Conservation (phyloP, 2,888 invertebrate species). For the Tanypteryx hageni region DNA sequence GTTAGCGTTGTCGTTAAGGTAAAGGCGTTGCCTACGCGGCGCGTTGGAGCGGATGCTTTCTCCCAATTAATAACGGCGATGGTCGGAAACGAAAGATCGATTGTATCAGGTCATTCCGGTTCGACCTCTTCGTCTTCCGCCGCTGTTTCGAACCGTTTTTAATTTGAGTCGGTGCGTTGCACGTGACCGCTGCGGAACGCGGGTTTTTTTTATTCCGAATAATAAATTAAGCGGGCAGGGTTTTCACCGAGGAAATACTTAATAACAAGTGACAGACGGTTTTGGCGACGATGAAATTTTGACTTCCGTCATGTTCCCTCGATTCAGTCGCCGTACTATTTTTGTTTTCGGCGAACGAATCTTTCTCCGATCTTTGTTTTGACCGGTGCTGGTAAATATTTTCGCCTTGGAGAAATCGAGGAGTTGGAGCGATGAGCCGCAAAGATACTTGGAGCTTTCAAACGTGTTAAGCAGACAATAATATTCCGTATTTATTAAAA, state of each 20-base stretch:
- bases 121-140: not conserved
- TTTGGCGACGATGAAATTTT: not conserved
- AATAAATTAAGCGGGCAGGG: not conserved
- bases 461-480: no score
- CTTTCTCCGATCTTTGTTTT: not conserved
- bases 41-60: slow-evolving; percentile 1
- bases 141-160: not conserved
- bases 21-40: slow-evolving; percentile 6
- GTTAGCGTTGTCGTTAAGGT: not conserved
- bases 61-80: slow-evolving; percentile 43
- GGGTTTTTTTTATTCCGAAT: not conserved
- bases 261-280: not conserved
- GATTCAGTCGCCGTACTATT: not conserved
- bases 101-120: slow-evolving; percentile 45
- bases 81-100: not conserved
- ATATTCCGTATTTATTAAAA: no score
- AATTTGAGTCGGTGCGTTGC: not conserved
- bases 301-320: not conserved
- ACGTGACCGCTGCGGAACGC: not conserved
- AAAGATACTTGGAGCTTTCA: no score
- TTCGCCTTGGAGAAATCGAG: not conserved
- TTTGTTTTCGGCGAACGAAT: not conserved
- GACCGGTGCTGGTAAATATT: not conserved
- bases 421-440: not conserved
- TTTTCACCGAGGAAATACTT: slow-evolving; percentile 13